phyloP scores from a whole-genome alignment of 1,140 invertebrate genomes.

The Nasonia giraulti region DNA sequence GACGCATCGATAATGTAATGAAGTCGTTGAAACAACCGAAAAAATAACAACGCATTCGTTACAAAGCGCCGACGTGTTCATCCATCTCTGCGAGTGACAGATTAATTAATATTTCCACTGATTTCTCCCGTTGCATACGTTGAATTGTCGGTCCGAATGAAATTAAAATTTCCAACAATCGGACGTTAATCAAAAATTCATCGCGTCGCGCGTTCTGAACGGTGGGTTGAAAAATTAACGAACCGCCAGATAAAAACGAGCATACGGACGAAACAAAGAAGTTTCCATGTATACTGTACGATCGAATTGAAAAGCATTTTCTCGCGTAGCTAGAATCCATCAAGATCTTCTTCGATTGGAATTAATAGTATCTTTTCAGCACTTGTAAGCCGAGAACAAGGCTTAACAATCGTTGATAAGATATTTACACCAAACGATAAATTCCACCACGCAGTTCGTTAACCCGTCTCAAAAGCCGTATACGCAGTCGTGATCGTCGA shows the following conservation, averaged over 20 bases:
- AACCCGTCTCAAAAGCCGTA: neutral
- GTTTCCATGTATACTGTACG: no score
- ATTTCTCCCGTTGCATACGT: neutral
- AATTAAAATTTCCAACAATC: neutral
- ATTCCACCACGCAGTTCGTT: neutral
- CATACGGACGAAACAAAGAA: neutral
- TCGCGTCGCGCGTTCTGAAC: no score
- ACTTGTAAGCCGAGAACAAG: no score
- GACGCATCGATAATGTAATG: no score
- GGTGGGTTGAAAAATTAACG: no score
- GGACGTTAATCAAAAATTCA: neutral
- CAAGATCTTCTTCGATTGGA: conserved; percentile 12
- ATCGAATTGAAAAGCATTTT: neutral
- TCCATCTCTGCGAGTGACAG: neutral
- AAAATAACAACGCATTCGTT: no score
- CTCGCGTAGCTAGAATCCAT: neutral
- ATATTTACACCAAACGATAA: no score
- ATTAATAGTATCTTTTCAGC: conserved; percentile 6
- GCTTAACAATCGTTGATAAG: no score
- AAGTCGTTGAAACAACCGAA: no score
- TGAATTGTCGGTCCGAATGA: neutral
- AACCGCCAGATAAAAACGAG: no score
- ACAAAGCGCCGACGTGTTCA: neutral
- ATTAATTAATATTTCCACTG: neutral
- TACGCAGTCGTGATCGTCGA: neutral